Conservation (phyloP, 2,888 invertebrate genomes). For the Chaitophorus viminalis region DNA sequence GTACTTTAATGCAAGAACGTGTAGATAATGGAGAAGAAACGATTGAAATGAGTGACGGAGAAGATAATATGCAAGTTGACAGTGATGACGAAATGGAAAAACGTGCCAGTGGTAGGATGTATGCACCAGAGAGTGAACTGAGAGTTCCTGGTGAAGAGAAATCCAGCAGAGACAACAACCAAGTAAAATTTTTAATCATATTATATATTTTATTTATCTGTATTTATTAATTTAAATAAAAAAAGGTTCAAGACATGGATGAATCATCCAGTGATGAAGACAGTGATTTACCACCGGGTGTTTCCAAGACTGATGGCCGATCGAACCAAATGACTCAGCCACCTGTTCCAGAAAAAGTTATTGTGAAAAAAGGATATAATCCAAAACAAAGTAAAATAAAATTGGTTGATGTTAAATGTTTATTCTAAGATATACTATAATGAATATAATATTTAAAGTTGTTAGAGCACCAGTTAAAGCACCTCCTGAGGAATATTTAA, state of each 20-base stretch:
- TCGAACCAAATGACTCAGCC: slow-evolving; percentile 76
- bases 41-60: slow-evolving; percentile 67
- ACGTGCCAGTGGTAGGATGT: slow-evolving; percentile 66
- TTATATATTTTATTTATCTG: neutral
- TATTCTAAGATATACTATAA: neutral
- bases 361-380: slow-evolving; percentile 96
- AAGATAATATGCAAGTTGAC: slow-evolving; percentile 67
- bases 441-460: slow-evolving; percentile 10
- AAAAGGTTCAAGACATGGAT: slow-evolving; percentile 88
- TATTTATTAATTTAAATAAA: slow-evolving; percentile 14
- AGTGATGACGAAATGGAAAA: slow-evolving; percentile 64
- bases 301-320: slow-evolving; percentile 41
- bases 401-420: neutral
- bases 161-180: slow-evolving; percentile 63
- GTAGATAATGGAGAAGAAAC: slow-evolving; percentile 84
- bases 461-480: slow-evolving; percentile 71
- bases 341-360: slow-evolving; percentile 89
- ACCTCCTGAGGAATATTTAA: slow-evolving; percentile 86
- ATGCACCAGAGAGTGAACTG: slow-evolving; percentile 65
- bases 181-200: slow-evolving; percentile 30
- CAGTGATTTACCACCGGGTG: slow-evolving; percentile 67
- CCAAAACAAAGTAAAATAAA: slow-evolving; percentile 78
- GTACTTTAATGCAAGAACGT: slow-evolving; percentile 88
- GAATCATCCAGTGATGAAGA: slow-evolving; percentile 80
- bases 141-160: slow-evolving; percentile 58